Evolutionary conservation across 2,797 vertebrate species (phyloP).

Genomic region (Ficedula albicollis): DNA sequence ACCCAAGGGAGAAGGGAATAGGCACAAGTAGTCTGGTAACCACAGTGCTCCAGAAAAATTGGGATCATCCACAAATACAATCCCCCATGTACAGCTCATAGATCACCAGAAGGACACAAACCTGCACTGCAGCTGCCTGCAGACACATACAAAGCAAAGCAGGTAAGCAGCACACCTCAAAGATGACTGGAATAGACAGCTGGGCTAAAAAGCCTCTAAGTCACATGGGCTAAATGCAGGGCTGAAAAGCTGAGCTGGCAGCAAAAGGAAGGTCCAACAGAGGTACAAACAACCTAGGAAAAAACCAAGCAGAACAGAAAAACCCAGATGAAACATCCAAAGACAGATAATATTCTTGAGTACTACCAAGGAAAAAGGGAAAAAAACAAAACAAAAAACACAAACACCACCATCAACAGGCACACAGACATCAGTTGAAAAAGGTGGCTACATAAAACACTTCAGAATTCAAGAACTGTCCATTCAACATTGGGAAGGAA

Average conservation of each 20-base stretch:
- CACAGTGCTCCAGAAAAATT: background rate
- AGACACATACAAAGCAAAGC: background rate
- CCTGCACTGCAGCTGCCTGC: background rate
- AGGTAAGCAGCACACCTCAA: background rate
- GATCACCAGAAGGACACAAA: background rate
- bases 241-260: background rate
- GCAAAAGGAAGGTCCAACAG: background rate
- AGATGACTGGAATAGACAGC: background rate
- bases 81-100: background rate
- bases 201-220: background rate
- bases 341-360: background rate
- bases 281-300: background rate
- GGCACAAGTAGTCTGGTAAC: background rate
- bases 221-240: background rate
- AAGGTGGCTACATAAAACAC: background rate
- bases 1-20: background rate
- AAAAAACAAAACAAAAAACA: background rate
- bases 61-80: background rate
- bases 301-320: background rate
- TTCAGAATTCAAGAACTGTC: background rate
- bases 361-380: rapidly evolving
- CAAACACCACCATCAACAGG: background rate
- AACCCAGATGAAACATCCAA: background rate
- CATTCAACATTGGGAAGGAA: background rate
- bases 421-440: background rate